Evolutionary conservation across 2,888 invertebrate genomes (phyloP).

Genomic region (Tipula unca): DNA sequence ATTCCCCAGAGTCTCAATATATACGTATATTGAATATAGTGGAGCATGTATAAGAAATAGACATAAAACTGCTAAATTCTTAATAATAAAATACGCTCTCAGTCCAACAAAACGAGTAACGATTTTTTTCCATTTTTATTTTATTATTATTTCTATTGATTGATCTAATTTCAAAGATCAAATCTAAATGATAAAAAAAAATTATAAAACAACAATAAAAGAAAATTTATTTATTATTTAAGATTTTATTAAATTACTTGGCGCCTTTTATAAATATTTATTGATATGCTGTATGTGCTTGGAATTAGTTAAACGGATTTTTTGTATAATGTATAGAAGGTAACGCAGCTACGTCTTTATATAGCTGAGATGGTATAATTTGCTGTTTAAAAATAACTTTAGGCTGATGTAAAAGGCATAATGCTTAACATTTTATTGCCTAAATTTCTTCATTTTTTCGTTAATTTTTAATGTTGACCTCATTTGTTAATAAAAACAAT

Average conservation of each 20-base stretch:
- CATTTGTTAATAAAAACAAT: too few relatives aligned
- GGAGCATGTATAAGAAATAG: background rate
- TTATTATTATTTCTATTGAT: background rate
- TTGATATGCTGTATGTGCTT: background rate
- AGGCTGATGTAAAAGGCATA: too few relatives aligned
- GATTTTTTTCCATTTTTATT: background rate
- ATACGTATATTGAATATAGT: background rate
- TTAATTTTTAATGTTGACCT: too few relatives aligned
- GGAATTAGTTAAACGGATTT: background rate
- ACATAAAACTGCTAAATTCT: background rate
- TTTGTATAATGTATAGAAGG: background rate
- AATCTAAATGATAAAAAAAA: background rate
- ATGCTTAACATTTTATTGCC: too few relatives aligned
- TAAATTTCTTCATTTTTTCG: too few relatives aligned
- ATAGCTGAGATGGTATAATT: too few relatives aligned
- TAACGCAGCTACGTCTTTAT: background rate
- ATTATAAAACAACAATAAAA: background rate
- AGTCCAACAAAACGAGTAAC: background rate
- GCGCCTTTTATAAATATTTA: slow-evolving; percentile 1
- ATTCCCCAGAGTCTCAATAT: background rate
- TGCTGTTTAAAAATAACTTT: too few relatives aligned
- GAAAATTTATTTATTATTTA: background rate
- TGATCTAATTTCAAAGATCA: slow-evolving; percentile 8
- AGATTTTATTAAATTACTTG: slow-evolving; percentile 8
- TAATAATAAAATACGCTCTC: background rate